A percentile compares a stretch with the other conserved stretches of the same genome.
Evolutionary conservation across 1,140 invertebrate species (phyloP).

Genomic region (Papilio polytes): DNA sequence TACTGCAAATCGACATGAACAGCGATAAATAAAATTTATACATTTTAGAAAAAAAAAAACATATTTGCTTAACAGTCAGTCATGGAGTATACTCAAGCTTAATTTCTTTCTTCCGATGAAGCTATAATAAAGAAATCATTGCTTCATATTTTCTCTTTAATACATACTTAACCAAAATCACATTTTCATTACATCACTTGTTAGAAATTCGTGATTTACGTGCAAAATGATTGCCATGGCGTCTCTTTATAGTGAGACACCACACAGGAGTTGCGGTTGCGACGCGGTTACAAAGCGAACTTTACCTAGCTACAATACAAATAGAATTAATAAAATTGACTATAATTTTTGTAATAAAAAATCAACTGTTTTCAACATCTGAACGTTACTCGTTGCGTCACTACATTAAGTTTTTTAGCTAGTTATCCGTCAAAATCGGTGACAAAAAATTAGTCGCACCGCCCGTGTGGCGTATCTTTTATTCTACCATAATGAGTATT

Average conservation of each 20-base stretch:
- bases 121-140: too few species aligned
- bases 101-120: too few species aligned
- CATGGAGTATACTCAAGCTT: too few species aligned
- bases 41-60: background rate
- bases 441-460: background rate
- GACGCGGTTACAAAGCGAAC: too few species aligned
- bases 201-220: background rate
- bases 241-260: background rate
- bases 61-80: background rate
- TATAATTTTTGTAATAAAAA: too few species aligned
- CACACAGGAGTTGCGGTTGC: background rate
- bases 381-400: too few species aligned
- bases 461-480: background rate
- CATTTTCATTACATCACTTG: background rate
- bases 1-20: background rate
- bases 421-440: background rate
- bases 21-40: background rate
- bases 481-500: conserved; percentile 3
- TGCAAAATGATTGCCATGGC: background rate
- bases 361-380: too few species aligned
- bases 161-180: too few species aligned
- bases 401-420: background rate
- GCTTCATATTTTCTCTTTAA: too few species aligned
- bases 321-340: too few species aligned
- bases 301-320: too few species aligned